Evolutionary conservation across 2,888 invertebrate genomes (phyloP), one percentile per base, ranked within the genome.

Genomic region (Ecliptopera silaceata): DNA sequence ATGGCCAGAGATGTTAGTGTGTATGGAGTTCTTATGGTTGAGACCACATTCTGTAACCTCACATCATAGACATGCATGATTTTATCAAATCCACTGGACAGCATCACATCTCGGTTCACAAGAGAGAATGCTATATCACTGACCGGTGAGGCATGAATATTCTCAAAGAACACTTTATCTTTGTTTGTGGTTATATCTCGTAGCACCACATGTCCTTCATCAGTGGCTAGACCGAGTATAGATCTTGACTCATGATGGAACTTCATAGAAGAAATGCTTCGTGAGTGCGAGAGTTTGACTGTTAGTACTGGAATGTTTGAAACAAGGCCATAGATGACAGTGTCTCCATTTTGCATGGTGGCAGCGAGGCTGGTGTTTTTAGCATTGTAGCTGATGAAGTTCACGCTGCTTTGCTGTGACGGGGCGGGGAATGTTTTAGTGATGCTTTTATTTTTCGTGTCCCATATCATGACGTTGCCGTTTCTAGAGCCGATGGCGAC

Each of bases 71-170:
- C 89, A 76, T 91, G 86, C 75, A 93, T 88, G 45, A 90, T 84
- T 68, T 92, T 91, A 72, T 94, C 93, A 64, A 86, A 87, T 0
- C 93, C 93, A 66, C 91, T 81, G 0, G 93, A 92, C 3, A 93
- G 71, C 74, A 93, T 77, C 0, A 93, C 87, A 75, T 93, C 92
- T 60, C 84, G 82, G 66, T 93, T 92, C 8, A 92, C 82, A 0
- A 92, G 87, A 0, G 93, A 93, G 75, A 90, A 93, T 29, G 87
- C 80, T 55, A 93, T 82, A 64, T 92, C 92, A 63, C 92, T 92
- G n/a, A 93, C 92, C 1, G 92, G 92, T 2, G 93, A 92, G 13
- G 91, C 90, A 67, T 93, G 93, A 4, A 92, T 86, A 68, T 88
- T 87, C 67, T 90, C 87, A 79, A 89, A 88, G 58, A 79, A 82